phyloP scores from a whole-genome alignment of 2,888 invertebrate genomes.

The Anthrax anthrax region DNA sequence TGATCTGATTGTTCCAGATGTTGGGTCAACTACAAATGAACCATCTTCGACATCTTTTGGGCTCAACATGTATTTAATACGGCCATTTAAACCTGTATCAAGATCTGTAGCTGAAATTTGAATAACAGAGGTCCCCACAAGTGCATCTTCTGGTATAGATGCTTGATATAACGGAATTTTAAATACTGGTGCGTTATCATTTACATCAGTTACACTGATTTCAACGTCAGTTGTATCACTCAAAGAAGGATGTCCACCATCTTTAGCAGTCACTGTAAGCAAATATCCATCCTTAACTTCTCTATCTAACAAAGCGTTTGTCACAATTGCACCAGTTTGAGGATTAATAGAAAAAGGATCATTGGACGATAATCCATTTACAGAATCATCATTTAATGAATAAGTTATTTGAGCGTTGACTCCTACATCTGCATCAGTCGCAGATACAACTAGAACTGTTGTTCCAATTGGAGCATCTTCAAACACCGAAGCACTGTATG shows the following conservation, averaged over 20 bases:
- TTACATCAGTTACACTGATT: slow-evolving; percentile 88
- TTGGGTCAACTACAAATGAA: slow-evolving; percentile 82
- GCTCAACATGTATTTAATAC: slow-evolving; percentile 64
- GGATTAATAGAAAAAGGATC: slow-evolving; percentile 78
- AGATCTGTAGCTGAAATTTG: slow-evolving; percentile 70
- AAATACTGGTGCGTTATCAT: slow-evolving; percentile 86
- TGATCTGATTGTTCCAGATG: slow-evolving; percentile 82
- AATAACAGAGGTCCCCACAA: slow-evolving; percentile 62
- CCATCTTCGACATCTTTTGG: slow-evolving; percentile 67
- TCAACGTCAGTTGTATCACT: slow-evolving; percentile 93
- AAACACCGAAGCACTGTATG: slow-evolving; percentile 77
- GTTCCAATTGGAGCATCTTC: slow-evolving; percentile 88
- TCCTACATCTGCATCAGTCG: slow-evolving; percentile 88
- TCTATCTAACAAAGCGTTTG: slow-evolving; percentile 70
- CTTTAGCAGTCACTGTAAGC: slow-evolving; percentile 80
- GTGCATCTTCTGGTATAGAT: slow-evolving; percentile 73
- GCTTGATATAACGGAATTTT: slow-evolving; percentile 68
- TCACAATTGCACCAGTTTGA: slow-evolving; percentile 85
- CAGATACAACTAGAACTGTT: slow-evolving; percentile 81
- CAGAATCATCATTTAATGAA: slow-evolving; percentile 52
- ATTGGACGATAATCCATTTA: slow-evolving; percentile 41
- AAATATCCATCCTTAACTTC: slow-evolving; percentile 71
- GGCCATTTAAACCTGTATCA: slow-evolving; percentile 76
- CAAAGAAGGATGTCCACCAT: slow-evolving; percentile 80
- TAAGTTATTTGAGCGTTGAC: slow-evolving; percentile 83